These are phyloP conservation scores for Anguilla obscura DNA, from an alignment of 2,797 vertebrate genomes.

Conservation along the genomic window DNA sequence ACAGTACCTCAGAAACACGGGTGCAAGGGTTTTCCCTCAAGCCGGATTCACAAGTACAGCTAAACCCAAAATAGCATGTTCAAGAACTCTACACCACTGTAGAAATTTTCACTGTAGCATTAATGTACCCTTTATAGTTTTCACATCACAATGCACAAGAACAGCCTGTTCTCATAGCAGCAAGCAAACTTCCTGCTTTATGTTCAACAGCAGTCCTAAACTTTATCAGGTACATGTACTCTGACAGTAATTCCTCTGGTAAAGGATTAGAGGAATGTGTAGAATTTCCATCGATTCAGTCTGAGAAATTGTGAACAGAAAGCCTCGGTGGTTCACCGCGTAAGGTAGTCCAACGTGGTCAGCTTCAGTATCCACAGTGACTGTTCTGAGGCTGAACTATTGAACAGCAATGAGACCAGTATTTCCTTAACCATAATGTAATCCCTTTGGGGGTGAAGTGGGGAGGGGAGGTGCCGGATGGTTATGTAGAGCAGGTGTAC, in stretches of 20 bases:
- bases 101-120: neutral
- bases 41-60: conserved; percentile 44
- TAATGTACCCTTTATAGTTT: neutral
- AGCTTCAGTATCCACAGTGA: conserved; percentile 37
- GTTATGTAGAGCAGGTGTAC: neutral
- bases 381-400: conserved; percentile 27
- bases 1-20: conserved; percentile 57
- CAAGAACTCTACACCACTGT: neutral
- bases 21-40: conserved; percentile 64
- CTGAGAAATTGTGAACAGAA: neutral
- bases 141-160: neutral
- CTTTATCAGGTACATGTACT: neutral
- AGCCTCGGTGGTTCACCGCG: conserved; percentile 8
- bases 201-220: neutral
- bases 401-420: conserved; percentile 11
- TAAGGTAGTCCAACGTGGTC: conserved; percentile 29
- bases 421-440: neutral
- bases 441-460: neutral
- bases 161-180: neutral
- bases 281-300: neutral
- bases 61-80: conserved; percentile 28
- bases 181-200: neutral
- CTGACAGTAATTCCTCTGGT: neutral
- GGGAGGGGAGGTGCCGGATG: neutral
- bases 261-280: neutral